Evolutionary conservation across 1,140 invertebrate genomes (phyloP).

Genomic region (Nautilus pompilius): DNA sequence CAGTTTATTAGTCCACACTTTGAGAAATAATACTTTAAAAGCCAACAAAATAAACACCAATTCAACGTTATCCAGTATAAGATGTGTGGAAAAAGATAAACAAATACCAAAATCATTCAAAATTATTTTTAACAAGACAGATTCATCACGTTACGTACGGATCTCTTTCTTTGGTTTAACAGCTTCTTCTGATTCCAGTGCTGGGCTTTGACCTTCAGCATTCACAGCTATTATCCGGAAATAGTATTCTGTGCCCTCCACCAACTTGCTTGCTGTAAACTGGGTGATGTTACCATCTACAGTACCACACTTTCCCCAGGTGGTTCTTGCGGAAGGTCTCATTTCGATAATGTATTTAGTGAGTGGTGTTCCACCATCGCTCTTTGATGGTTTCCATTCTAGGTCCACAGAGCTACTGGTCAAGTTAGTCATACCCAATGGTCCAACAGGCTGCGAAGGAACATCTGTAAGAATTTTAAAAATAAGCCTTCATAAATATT

Average conservation of each 20-base stretch:
- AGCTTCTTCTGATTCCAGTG: constrained; percentile 82
- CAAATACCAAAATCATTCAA: too few relatives aligned
- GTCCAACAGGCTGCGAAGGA: constrained; percentile 87
- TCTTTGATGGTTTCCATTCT: constrained; percentile 41
- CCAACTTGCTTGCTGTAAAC: constrained; percentile 26
- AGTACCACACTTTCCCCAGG: constrained; percentile 80
- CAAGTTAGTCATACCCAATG: constrained; percentile 57
- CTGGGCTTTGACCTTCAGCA: constrained; percentile 85
- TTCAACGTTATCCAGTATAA: too few relatives aligned
- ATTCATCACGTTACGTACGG: neutral
- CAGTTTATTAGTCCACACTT: too few relatives aligned
- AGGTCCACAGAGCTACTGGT: constrained; percentile 29
- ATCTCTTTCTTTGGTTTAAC: constrained; percentile 60
- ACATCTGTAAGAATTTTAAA: constrained; percentile 11
- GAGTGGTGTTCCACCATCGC: constrained; percentile 43
- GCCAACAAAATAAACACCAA: too few relatives aligned
- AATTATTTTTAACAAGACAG: too few relatives aligned
- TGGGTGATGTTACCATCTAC: constrained; percentile 55
- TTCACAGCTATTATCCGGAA: constrained; percentile 70
- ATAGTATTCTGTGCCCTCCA: constrained; percentile 29
- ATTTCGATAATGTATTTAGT: constrained; percentile 47
- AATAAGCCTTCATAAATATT: neutral
- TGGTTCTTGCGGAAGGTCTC: constrained; percentile 63
- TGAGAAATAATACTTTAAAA: too few relatives aligned
- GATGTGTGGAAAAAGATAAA: too few relatives aligned